Evolutionary conservation across 2,113 vertebrate species (phyloP), one percentile per base, ranked within the genome.

Genomic region (Antechinus stuartii): DNA sequence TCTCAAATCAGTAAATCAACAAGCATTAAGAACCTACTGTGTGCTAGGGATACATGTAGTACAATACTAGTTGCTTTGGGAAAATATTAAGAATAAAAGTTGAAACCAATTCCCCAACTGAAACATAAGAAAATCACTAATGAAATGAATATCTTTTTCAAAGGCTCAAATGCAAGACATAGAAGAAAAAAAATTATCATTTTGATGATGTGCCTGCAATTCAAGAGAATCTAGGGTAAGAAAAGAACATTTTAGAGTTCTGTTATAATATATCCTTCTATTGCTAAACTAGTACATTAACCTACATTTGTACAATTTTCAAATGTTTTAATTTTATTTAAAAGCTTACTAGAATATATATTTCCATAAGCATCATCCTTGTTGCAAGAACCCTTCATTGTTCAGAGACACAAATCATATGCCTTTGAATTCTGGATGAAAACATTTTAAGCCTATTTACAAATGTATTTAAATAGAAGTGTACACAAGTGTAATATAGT

Each of bases 361-460:
- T 90, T 97, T 91, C 94, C 93, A 97, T 93, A 92, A 95, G 91
- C 93, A 91, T 52, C 68, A 61, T 96, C 55, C 89, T 97, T 96
- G 95, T 95, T 46, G 92, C 49, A 97, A 94, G 90, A 96, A 92
- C 89, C 46, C 14, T 93, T 96, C 96, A 97, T 97, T 98, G 96
- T 98, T 97, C 91, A 93, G 96, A 97, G 94, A 96, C 56, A 97
- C 91, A 97, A 96, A 97, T 95, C 93, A 92, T 90, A 96, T 56
- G 54, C 95, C 92, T 97, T 92, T 96, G 94, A 97, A 96, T 96
- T 97, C 90, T 91, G 96, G 94, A 97, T 46, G 94, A 97, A 96
- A 97, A 96, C 92, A 98, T 90, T 93, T 97, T 91, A 96, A 96
- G 96, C 93, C 93, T 97, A 94, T 96, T 97, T 97, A 92, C 54